Conservation (phyloP, 2,797 vertebrate species). For the Coilia nasus region DNA sequence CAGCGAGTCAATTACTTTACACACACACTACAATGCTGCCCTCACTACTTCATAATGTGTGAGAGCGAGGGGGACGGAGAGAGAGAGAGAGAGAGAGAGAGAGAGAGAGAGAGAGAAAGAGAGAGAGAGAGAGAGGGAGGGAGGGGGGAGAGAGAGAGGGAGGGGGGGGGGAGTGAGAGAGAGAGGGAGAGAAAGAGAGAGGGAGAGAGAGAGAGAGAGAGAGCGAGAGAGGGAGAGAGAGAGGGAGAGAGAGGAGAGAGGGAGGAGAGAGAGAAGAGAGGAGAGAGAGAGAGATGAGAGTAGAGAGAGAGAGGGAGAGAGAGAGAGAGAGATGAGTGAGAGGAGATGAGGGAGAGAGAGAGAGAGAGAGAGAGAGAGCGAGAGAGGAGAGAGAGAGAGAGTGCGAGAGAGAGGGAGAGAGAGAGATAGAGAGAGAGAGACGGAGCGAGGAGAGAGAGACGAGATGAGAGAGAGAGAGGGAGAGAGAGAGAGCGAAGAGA, state of each 20-base stretch:
- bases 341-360: too few relatives aligned
- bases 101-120: background rate
- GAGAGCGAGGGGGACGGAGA: background rate
- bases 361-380: too few relatives aligned
- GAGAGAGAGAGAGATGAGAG: background rate
- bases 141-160: background rate
- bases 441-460: background rate
- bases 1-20: background rate
- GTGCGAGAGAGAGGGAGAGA: background rate
- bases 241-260: background rate
- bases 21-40: too few relatives aligned
- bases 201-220: background rate
- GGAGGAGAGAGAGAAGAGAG: background rate
- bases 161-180: background rate
- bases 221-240: background rate
- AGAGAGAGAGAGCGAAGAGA: slow-evolving; percentile 19
- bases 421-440: background rate
- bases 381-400: too few relatives aligned
- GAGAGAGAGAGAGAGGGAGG: background rate
- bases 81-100: background rate
- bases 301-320: background rate
- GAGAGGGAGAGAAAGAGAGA: background rate
- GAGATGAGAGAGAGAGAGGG: slow-evolving; percentile 7
- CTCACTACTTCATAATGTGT: background rate
- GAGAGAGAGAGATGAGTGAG: too few relatives aligned